Percentiles rank a stretch among this genome's conserved stretches.
Conservation (phyloP, 2,888 invertebrate genomes). For the Synergus itoensis region DNA sequence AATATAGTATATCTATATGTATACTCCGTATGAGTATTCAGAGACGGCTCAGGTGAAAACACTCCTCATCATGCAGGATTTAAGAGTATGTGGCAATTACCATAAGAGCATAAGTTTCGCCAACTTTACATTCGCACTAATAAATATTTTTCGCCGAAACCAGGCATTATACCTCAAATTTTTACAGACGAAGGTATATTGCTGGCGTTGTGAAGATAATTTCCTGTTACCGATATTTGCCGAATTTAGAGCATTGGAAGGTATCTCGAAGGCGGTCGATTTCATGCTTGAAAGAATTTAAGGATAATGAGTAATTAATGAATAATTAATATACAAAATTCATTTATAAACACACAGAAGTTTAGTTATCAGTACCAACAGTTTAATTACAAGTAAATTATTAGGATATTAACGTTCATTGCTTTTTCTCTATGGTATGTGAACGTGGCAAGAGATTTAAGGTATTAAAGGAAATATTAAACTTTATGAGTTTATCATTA, state of each 20-base stretch:
- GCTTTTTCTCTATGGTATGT: neutral
- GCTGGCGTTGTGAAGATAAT: no score
- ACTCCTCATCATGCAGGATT: neutral
- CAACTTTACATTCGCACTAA: no score
- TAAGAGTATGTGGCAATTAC: no score
- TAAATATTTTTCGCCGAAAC: no score
- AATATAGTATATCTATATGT: conserved; percentile 60
- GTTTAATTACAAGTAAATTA: neutral
- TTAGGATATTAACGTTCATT: neutral
- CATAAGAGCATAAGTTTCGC: no score
- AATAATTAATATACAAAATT: neutral
- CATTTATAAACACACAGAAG: neutral
- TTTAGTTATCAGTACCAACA: neutral
- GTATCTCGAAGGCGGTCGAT: no score
- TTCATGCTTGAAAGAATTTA: no score
- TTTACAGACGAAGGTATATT: no score
- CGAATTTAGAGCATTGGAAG: no score
- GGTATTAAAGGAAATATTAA: conserved; percentile 7
- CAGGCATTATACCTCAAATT: no score
- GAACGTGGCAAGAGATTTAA: neutral
- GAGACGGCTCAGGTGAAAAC: neutral
- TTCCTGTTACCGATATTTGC: no score
- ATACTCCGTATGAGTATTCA: neutral
- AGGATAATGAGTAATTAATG: no score
- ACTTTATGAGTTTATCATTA: conserved; percentile 14